phyloP scores from a whole-genome alignment of 2,888 invertebrate species.

The Luperina nickerlii region DNA sequence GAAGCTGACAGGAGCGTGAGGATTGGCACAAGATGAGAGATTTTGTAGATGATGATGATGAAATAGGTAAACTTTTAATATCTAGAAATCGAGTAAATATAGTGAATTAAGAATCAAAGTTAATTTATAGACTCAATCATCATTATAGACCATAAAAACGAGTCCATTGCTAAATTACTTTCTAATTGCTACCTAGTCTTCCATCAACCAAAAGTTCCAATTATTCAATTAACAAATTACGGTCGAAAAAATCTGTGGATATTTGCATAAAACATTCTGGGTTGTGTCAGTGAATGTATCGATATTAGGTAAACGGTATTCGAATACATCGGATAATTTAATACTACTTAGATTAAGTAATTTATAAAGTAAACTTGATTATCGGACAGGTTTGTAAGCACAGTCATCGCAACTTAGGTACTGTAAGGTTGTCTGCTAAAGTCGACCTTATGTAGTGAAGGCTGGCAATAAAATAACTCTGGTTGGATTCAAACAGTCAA shows the following conservation, averaged over 20 bases:
- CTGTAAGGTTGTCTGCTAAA: neutral
- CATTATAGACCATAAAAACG: neutral
- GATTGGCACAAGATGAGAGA: neutral
- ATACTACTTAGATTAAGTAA: conserved; percentile 3
- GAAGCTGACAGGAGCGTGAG: neutral
- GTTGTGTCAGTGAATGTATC: neutral
- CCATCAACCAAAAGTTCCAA: neutral
- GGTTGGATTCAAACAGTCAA: too few relatives aligned
- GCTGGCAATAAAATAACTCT: too few relatives aligned
- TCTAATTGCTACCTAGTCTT: conserved; percentile 23
- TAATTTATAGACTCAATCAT: neutral
- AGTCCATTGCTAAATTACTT: conserved; percentile 18
- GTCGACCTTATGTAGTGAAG: neutral
- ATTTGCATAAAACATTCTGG: conserved; percentile 1
- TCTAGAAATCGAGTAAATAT: too few relatives aligned
- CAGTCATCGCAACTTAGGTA: conserved; percentile 24
- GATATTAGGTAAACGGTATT: neutral
- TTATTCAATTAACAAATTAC: conserved; percentile 24
- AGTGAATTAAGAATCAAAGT: neutral
- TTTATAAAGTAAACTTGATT: conserved; percentile 11
- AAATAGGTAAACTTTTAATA: neutral
- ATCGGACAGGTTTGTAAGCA: conserved; percentile 12
- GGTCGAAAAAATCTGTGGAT: neutral
- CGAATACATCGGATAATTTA: neutral
- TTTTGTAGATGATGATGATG: neutral